These are phyloP conservation scores for Drosophila meridiana DNA, from an alignment of 2,888 invertebrate genomes.

Conservation along the genomic window DNA sequence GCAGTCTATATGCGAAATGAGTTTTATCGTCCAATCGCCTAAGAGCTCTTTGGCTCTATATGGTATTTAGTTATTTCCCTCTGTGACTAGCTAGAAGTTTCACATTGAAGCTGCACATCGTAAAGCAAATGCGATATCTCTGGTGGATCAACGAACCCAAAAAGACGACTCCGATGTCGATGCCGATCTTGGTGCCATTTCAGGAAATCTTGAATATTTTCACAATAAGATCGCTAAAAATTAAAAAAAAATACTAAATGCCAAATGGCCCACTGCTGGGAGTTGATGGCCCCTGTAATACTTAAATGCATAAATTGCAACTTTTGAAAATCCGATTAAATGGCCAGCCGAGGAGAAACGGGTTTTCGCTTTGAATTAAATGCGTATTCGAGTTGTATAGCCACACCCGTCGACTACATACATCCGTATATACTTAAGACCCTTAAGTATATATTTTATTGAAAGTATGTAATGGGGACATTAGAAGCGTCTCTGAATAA, in stretches of 20 bases:
- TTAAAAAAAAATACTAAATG: not conserved
- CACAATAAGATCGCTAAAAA: not conserved
- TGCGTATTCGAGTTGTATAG: slow-evolving; percentile 4
- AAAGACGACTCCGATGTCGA: slow-evolving; percentile 26
- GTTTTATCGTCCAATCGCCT: slow-evolving; percentile 26
- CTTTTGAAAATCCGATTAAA: slow-evolving; percentile 70
- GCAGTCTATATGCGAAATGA: slow-evolving; percentile 37
- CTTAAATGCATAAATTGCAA: slow-evolving; percentile 72
- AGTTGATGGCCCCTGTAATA: slow-evolving; percentile 35
- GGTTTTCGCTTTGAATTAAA: slow-evolving; percentile 61
- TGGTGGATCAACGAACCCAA: slow-evolving; percentile 53
- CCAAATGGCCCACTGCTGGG: slow-evolving; percentile 51
- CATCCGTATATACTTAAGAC: slow-evolving; percentile 21
- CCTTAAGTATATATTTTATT: slow-evolving; percentile 32
- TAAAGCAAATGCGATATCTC: slow-evolving; percentile 44
- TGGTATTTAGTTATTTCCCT: not conserved
- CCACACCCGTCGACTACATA: not conserved
- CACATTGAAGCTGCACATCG: slow-evolving; percentile 31
- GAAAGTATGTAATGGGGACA: not conserved
- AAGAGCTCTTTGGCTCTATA: slow-evolving; percentile 31
- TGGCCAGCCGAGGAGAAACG: slow-evolving; percentile 48
- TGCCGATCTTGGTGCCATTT: slow-evolving; percentile 22
- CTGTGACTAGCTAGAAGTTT: not conserved
- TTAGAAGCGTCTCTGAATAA: slow-evolving; percentile 26
- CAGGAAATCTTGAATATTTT: slow-evolving; percentile 3